Evolutionary conservation across 1,140 invertebrate genomes (phyloP).

Genomic region (Physella acuta): DNA sequence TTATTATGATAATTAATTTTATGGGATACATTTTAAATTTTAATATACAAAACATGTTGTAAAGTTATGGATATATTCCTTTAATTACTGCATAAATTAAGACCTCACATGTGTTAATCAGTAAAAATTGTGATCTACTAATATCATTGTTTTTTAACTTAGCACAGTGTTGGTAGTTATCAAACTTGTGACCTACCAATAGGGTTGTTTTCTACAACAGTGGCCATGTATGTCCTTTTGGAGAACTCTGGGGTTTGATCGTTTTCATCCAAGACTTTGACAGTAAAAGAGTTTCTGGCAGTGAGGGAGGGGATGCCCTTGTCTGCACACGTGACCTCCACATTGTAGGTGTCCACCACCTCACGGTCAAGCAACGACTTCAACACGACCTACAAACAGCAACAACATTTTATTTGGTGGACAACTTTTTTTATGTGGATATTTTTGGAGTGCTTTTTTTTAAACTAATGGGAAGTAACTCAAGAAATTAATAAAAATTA

Average conservation of each 20-base stretch:
- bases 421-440: too few species aligned
- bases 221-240: constrained; percentile 74
- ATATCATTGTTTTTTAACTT: too few species aligned
- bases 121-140: too few species aligned
- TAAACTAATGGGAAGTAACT: too few species aligned
- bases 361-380: constrained; percentile 33
- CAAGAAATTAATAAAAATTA: too few species aligned
- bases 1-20: background rate
- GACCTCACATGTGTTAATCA: too few species aligned
- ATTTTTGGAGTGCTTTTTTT: too few species aligned
- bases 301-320: constrained; percentile 35
- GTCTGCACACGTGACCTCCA: constrained; percentile 33
- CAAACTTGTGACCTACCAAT: constrained; percentile 6
- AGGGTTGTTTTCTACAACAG: constrained; percentile 32
- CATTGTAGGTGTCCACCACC: constrained; percentile 27
- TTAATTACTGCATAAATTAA: too few species aligned
- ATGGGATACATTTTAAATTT: background rate
- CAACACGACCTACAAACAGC: constrained; percentile 35
- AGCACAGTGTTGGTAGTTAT: too few species aligned
- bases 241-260: constrained; percentile 84
- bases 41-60: background rate
- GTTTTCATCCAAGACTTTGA: constrained; percentile 85
- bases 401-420: too few species aligned
- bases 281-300: constrained; percentile 37
- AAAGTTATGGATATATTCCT: background rate